phyloP scores from a whole-genome alignment of 2,113 vertebrate species.

The Smithornis capensis region DNA sequence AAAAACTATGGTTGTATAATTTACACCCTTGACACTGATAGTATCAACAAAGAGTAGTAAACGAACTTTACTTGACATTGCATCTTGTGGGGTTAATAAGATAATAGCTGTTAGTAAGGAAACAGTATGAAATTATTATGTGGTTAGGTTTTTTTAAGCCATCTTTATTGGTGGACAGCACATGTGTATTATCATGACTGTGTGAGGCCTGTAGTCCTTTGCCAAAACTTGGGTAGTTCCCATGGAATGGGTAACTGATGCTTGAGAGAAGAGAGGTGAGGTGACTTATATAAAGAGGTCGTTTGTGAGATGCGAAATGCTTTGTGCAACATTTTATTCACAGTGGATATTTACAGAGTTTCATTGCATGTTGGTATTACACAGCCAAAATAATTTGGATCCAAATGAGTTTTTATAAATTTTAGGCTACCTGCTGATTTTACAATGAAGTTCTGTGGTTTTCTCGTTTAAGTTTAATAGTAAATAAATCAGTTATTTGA shows the following conservation, averaged over 20 bases:
- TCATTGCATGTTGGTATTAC: neutral
- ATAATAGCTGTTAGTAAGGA: neutral
- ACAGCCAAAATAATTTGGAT: neutral
- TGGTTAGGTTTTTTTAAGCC: neutral
- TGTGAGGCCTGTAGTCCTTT: neutral
- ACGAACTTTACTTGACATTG: neutral
- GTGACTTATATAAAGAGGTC: neutral
- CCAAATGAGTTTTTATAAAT: neutral
- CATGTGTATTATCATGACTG: fast-evolving
- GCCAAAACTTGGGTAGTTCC: neutral
- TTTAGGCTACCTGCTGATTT: neutral
- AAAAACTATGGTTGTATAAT: neutral
- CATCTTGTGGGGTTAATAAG: neutral
- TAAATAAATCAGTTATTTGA: neutral
- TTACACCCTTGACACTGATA: neutral
- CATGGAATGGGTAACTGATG: neutral
- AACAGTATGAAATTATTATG: neutral
- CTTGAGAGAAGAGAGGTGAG: neutral
- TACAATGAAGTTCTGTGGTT: neutral
- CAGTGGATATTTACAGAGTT: neutral
- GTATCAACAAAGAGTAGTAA: neutral
- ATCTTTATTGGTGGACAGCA: neutral
- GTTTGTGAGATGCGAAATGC: neutral
- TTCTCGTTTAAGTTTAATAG: neutral
- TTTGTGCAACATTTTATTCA: neutral